Percentiles rank a stretch among this genome's conserved stretches.
These are phyloP conservation scores for Paguma larvata DNA, from an alignment of 2,797 vertebrate genomes.

Conservation along the genomic window DNA sequence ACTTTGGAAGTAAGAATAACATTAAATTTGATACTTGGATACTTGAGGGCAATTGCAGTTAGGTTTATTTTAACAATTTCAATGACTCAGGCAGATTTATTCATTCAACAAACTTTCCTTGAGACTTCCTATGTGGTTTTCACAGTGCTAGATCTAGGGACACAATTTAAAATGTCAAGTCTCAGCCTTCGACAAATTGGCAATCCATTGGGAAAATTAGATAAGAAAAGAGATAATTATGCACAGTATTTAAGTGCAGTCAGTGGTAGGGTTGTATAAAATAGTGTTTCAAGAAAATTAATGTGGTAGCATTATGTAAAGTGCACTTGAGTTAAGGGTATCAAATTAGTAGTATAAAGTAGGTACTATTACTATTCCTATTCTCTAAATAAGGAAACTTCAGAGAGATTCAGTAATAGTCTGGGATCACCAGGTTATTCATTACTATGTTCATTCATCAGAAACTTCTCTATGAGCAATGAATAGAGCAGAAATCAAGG, in stretches of 20 bases:
- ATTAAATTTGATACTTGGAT: conserved; percentile 60
- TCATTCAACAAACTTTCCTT: conserved; percentile 49
- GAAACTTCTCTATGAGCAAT: conserved; percentile 25
- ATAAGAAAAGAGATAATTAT: conserved; percentile 63
- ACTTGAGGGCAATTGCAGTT: conserved; percentile 49
- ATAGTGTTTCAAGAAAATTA: conserved; percentile 68
- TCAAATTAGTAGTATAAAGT: conserved; percentile 65
- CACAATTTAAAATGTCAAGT: conserved; percentile 69
- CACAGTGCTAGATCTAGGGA: background rate
- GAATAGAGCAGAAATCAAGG: background rate
- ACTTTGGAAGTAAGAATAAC: conserved; percentile 44
- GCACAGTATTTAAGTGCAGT: conserved; percentile 54
- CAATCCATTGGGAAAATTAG: conserved; percentile 43
- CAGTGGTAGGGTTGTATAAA: conserved; percentile 52
- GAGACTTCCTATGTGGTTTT: conserved; percentile 52
- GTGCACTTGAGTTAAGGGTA: conserved; percentile 54
- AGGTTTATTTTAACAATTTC: conserved; percentile 67
- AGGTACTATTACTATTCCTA: conserved; percentile 21
- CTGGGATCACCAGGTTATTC: conserved; percentile 2
- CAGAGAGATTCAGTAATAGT: conserved; percentile 55
- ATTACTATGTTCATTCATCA: conserved; percentile 24
- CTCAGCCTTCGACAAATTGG: conserved; percentile 55
- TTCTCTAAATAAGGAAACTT: conserved; percentile 54
- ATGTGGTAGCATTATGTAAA: conserved; percentile 49
- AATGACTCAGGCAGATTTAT: conserved; percentile 28